These are phyloP conservation scores for Grallaria varia DNA, from an alignment of 2,113 vertebrate species.

Conservation along the genomic window DNA sequence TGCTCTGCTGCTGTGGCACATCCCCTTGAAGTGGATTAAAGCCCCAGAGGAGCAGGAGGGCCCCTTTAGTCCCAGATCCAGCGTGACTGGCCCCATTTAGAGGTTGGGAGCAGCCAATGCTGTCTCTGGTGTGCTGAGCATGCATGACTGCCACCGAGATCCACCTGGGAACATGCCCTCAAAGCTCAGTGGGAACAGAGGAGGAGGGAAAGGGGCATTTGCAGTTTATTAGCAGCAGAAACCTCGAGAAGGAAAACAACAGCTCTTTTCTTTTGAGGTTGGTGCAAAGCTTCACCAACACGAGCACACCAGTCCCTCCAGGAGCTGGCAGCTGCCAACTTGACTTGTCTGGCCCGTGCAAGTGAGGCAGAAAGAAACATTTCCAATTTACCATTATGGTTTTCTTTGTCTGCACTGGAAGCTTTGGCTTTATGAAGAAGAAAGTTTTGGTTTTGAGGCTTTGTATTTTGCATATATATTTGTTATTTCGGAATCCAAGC, in stretches of 20 bases:
- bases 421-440: not conserved
- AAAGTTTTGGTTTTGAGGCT: not conserved
- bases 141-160: not conserved
- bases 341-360: not conserved
- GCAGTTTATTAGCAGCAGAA: not conserved
- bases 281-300: not conserved
- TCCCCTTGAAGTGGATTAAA: not conserved
- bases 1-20: not conserved
- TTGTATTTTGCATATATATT: not conserved
- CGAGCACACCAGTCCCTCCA: not conserved
- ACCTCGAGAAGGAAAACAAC: not conserved
- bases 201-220: not conserved
- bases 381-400: not conserved
- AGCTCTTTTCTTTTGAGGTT: not conserved
- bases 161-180: not conserved
- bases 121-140: not conserved
- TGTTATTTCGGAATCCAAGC: not conserved
- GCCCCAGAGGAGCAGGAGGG: fast-evolving
- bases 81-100: not conserved
- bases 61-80: not conserved
- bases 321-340: not conserved
- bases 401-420: not conserved
- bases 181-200: not conserved
- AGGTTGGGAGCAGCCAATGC: not conserved
- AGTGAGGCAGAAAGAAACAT: not conserved